These are phyloP conservation scores for Nasua narica DNA, from an alignment of 2,797 vertebrate genomes.

Conservation along the genomic window DNA sequence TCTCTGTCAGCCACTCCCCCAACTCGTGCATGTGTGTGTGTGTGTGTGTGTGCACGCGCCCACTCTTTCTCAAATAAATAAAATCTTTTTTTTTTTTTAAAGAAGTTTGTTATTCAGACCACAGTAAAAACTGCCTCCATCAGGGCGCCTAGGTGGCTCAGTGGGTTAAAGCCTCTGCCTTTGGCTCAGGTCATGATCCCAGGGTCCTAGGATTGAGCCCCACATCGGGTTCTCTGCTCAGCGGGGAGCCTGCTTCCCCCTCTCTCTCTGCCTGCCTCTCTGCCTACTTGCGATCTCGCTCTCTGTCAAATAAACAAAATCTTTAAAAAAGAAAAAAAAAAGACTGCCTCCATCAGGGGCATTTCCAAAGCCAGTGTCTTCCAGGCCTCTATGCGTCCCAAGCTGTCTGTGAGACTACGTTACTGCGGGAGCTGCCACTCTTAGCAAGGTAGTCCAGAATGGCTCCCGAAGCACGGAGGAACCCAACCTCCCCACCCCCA, in stretches of 20 bases:
- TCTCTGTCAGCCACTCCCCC: background rate
- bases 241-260: too few relatives aligned
- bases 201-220: too few relatives aligned
- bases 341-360: background rate
- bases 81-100: background rate
- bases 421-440: fast-evolving
- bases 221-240: too few relatives aligned
- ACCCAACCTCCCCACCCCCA: too few relatives aligned
- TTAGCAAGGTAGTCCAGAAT: background rate
- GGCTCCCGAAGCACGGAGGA: background rate
- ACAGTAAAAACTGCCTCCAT: too few relatives aligned
- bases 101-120: too few relatives aligned
- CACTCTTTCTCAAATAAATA: background rate
- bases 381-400: background rate
- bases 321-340: background rate
- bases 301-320: background rate
- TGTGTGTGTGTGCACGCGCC: too few relatives aligned
- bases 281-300: too few relatives aligned
- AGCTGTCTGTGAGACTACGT: background rate
- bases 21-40: background rate
- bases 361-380: background rate
- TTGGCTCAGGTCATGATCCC: too few relatives aligned
- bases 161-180: too few relatives aligned
- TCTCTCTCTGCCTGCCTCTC: too few relatives aligned
- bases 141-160: too few relatives aligned